Evolutionary conservation across 2,888 invertebrate genomes (phyloP).

Genomic region (Rhagonycha fulva): DNA sequence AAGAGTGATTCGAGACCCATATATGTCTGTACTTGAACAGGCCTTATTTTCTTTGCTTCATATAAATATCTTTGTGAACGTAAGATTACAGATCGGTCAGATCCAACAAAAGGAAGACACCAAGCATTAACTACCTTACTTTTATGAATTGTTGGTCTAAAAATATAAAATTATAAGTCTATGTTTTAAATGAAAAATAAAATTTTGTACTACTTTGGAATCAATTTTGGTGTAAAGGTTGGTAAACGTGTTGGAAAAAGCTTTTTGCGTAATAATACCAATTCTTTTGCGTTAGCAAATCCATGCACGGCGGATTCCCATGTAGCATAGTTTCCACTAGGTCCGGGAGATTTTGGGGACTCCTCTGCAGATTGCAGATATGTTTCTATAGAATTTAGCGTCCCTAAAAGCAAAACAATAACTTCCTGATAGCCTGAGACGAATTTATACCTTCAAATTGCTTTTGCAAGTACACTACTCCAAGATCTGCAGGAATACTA

Average conservation of each 20-base stretch:
- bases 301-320: constrained; percentile 88
- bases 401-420: constrained; percentile 54
- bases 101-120: constrained; percentile 75
- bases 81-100: constrained; percentile 81
- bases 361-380: constrained; percentile 61
- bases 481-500: constrained; percentile 88
- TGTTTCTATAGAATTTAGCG: constrained; percentile 77
- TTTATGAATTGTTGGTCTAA: constrained; percentile 30
- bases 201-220: constrained; percentile 54
- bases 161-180: background rate
- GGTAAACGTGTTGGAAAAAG: constrained; percentile 71
- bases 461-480: constrained; percentile 75
- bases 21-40: constrained; percentile 80
- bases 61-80: constrained; percentile 80
- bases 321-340: constrained; percentile 79
- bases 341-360: constrained; percentile 51
- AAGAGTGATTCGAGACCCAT: constrained; percentile 57
- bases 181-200: background rate
- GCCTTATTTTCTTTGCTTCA: constrained; percentile 69
- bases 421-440: background rate
- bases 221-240: constrained; percentile 63
- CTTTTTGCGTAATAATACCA: constrained; percentile 67
- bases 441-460: constrained; percentile 71
- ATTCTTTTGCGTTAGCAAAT: constrained; percentile 66
- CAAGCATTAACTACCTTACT: constrained; percentile 31